Percentiles rank a stretch among this genome's conserved stretches.
phyloP scores from a whole-genome alignment of 2,113 vertebrate genomes.

The Rallus limicola region DNA sequence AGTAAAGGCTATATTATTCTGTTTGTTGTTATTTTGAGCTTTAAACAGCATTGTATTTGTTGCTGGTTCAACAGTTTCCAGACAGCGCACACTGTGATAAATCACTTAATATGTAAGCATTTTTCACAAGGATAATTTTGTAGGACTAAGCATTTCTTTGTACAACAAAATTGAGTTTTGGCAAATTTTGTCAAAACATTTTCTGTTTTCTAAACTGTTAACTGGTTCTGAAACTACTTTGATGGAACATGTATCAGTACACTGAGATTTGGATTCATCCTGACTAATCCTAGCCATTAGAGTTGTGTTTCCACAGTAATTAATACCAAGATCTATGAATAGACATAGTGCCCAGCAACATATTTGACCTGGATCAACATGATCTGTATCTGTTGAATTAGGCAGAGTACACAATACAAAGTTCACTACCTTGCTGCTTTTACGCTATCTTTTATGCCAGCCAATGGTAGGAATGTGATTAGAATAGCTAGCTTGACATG shows the following conservation, averaged over 20 bases:
- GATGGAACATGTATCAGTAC: not conserved
- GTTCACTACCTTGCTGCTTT: not conserved
- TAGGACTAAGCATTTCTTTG: not conserved
- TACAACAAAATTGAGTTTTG: not conserved
- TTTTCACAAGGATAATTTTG: conserved; percentile 11
- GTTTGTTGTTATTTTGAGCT: not conserved
- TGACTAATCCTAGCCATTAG: not conserved
- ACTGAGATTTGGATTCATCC: not conserved
- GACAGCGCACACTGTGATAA: not conserved
- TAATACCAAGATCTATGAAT: not conserved
- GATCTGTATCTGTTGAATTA: not conserved
- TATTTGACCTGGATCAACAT: not conserved
- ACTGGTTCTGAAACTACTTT: not conserved
- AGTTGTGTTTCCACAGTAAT: not conserved
- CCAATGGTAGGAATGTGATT: not conserved
- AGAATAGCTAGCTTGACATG: not conserved
- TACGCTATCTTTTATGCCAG: not conserved
- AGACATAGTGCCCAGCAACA: not conserved
- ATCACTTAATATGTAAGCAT: not conserved
- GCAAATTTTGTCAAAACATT: not conserved
- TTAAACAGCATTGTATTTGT: not conserved
- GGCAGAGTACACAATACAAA: not conserved
- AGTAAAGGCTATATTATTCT: not conserved
- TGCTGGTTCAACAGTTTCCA: not conserved
- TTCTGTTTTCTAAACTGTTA: not conserved